These are phyloP conservation scores for Aleiodes alternator DNA, from an alignment of 2,888 invertebrate genomes.

Conservation along the genomic window DNA sequence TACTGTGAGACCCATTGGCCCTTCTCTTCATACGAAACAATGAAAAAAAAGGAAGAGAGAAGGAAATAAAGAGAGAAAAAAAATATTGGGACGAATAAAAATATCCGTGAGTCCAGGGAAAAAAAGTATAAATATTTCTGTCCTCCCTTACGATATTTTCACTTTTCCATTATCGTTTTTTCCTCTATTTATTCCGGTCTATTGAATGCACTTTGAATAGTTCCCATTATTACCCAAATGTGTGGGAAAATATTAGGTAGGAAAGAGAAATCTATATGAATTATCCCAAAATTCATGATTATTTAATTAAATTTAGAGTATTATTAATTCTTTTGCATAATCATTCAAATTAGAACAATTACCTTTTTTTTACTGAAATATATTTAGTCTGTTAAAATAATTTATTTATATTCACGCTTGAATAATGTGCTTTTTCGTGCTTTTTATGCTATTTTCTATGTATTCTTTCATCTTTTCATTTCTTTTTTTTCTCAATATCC, in stretches of 20 bases:
- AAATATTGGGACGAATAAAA: conserved; percentile 10
- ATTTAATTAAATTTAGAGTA: background rate
- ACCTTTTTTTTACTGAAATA: background rate
- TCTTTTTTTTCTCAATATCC: too few species aligned
- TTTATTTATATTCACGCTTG: background rate
- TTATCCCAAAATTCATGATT: background rate
- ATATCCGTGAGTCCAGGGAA: conserved; percentile 13
- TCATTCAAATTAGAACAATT: background rate
- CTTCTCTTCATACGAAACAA: conserved; percentile 13
- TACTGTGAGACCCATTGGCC: conserved; percentile 52
- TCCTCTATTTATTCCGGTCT: conserved; percentile 39
- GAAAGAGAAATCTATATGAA: background rate
- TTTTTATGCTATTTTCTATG: too few species aligned
- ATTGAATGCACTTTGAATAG: conserved; percentile 39
- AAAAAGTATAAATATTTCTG: conserved; percentile 42
- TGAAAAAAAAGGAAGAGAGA: conserved; percentile 46
- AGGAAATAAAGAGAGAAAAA: conserved; percentile 41
- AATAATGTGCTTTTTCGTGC: too few species aligned
- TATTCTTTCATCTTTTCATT: too few species aligned
- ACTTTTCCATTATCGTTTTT: conserved; percentile 39
- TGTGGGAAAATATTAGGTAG: conserved; percentile 13
- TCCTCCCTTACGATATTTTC: conserved; percentile 28
- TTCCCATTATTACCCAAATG: conserved; percentile 3
- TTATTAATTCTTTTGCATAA: background rate
- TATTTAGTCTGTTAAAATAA: background rate